Base-by-base conservation (phyloP, 2,888 invertebrate genomes). In the Cephus spinipes region DNA sequence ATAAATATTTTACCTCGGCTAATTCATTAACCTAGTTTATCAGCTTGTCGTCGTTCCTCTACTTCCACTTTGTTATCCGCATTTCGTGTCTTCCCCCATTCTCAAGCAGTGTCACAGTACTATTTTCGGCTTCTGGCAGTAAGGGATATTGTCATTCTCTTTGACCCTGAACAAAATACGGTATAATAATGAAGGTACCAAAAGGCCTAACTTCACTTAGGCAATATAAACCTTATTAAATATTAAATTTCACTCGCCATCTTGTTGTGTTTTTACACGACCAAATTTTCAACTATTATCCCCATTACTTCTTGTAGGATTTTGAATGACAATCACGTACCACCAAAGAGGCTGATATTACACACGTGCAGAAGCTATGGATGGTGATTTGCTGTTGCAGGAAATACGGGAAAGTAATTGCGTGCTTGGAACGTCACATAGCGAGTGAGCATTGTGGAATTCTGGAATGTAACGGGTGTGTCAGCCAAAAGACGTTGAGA, bases 391-490 rank as follows among this genome's bases (percentile, higher is more conserved):
- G 55, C 23, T 23, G 9, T 55, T 55, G 0, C 55, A 23, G 71
- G 31, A 71, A 33, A 77, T 76, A 77, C 75, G 75, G 76, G 76
- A 79, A 79, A 81, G 79, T 73, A 78, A 79, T 82, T 81, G 82
- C 83, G 81, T 82, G 83, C 79, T 73, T 80, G 55, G 69, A 75
- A 35, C 78, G 77, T 15, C 81, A 31, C 31, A 71, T 31, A 32
- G 71, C 31, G 31, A 83, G 82, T 82, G 78, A 82, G 78, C 81
- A 80, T 79, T 79, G 75, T 76, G 81, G 76, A 80, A 78, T 77
- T 33, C 71, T 71, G 6, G 12, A 33, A 33, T 71, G 2, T 71
- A 71, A 12, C 71, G 71, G 71, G 71, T 71, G 31, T 15, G 9
- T 71, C 12, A 12, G 31, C 9, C 12, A 33, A 12, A 31, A 15